A percentile compares a stretch with the other conserved stretches of the same genome.
These are phyloP conservation scores for Rhopalosiphum maidis DNA, from an alignment of 1,140 invertebrate genomes.

Conservation along the genomic window DNA sequence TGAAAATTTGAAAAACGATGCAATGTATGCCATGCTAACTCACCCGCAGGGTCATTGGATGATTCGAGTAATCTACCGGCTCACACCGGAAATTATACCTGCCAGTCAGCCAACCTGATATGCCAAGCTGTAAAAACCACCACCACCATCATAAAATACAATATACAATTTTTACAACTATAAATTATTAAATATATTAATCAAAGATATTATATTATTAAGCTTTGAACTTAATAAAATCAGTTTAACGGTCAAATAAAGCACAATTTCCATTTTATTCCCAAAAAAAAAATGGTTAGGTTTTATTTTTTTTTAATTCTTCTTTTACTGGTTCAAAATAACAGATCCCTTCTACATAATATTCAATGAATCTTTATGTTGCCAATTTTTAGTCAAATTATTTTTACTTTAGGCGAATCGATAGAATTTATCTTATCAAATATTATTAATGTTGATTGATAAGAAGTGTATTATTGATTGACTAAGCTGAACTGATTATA, in stretches of 20 bases:
- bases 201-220: not conserved
- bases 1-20: constrained; percentile 47
- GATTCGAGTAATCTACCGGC: constrained; percentile 90
- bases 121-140: constrained; percentile 77
- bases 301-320: not conserved
- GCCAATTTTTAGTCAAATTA: not conserved
- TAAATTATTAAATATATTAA: constrained; percentile 17
- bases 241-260: not conserved
- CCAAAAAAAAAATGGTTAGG: not conserved
- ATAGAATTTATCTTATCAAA: not conserved
- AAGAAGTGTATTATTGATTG: not conserved
- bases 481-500: not conserved
- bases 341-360: not conserved
- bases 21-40: constrained; percentile 63
- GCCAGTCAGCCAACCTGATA: constrained; percentile 85
- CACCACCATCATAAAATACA: constrained; percentile 53
- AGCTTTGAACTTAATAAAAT: not conserved
- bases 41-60: constrained; percentile 89
- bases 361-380: not conserved
- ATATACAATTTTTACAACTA: constrained; percentile 54
- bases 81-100: constrained; percentile 94
- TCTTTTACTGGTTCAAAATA: not conserved
- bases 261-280: constrained; percentile 9
- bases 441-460: not conserved
- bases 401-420: not conserved